phyloP scores from a whole-genome alignment of 2,113 vertebrate species.

The Calypte anna region DNA sequence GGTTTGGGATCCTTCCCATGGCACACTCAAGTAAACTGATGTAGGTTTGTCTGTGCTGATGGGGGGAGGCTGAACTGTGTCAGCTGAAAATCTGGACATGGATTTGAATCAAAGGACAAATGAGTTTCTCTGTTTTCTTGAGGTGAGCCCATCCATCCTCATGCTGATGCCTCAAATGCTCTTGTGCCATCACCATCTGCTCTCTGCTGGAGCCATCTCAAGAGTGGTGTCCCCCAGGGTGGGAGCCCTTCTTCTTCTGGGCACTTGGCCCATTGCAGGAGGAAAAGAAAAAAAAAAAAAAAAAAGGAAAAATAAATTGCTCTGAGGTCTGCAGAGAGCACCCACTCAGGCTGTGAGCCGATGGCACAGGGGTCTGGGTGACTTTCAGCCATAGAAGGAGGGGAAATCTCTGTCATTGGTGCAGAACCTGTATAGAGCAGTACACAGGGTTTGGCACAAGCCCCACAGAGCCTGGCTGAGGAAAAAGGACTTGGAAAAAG shows the following conservation, averaged over 20 bases:
- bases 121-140: conserved; percentile 27
- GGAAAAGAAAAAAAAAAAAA: neutral
- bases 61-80: neutral
- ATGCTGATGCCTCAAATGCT: neutral
- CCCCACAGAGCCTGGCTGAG: neutral
- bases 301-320: neutral
- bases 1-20: neutral
- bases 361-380: fast-evolving
- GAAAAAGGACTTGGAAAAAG: neutral
- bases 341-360: neutral
- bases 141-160: conserved; percentile 12
- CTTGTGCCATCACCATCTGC: neutral
- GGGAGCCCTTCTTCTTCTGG: neutral
- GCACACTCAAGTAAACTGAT: fast-evolving
- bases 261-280: neutral
- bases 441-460: neutral
- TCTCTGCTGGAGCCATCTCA: neutral
- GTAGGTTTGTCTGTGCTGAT: fast-evolving
- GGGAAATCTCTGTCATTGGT: neutral
- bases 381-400: fast-evolving
- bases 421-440: neutral
- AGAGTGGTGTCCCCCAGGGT: neutral
- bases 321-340: neutral
- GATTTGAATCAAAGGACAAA: conserved; percentile 30
- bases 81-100: neutral